Conservation (phyloP, 2,888 invertebrate genomes). For the Geophilus truncorum region DNA sequence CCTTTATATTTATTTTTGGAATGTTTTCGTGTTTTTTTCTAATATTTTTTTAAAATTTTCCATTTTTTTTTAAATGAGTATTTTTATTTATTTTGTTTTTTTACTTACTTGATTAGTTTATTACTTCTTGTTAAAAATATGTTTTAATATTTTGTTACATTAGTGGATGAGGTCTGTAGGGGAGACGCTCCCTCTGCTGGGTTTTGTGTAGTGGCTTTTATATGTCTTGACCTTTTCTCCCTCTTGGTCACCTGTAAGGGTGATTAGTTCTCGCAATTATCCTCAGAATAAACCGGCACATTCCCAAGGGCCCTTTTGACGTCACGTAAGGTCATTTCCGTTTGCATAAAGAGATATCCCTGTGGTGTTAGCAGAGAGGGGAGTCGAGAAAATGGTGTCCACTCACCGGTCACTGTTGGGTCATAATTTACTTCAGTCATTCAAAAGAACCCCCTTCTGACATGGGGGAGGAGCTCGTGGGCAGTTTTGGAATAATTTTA, state of each 20-base stretch:
- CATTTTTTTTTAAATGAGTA: background rate
- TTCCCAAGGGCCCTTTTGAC: constrained; percentile 32
- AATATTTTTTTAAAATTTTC: background rate
- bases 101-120: background rate
- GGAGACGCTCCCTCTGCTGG: background rate
- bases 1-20: background rate
- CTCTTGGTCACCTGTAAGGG: background rate
- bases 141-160: background rate
- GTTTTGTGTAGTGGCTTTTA: background rate
- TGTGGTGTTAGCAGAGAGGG: background rate
- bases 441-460: background rate
- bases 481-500: background rate
- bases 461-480: background rate
- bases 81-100: background rate
- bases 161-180: background rate
- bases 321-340: constrained; percentile 23
- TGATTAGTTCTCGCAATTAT: background rate
- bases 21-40: background rate
- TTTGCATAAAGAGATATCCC: constrained; percentile 31
- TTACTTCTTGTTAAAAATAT: background rate
- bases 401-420: background rate
- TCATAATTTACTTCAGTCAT: background rate
- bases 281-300: background rate
- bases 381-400: background rate
- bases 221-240: background rate